Base-by-base conservation (phyloP, 1,140 invertebrate species). In the Aphaenogaster floridana region DNA sequence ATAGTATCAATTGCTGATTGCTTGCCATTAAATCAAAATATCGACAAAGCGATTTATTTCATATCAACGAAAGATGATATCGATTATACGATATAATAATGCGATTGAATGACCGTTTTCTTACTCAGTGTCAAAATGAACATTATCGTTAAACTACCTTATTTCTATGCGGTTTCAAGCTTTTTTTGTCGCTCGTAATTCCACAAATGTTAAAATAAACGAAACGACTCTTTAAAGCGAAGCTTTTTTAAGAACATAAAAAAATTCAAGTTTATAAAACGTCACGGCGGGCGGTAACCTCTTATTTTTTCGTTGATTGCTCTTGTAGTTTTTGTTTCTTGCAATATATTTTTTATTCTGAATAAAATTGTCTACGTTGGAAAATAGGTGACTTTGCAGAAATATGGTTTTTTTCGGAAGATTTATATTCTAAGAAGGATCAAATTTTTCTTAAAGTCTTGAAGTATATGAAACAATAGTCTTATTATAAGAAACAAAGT, bases 11-110 rank as follows among this genome's bases (percentile, higher is more conserved):
- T 45, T 68, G 42, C 11, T 83, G 61, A 74, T 28, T 45, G 52
- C 34, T 57, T 57, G 61, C 9, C 36, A 39, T 77, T 76, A 61
- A 45, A 68, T 39, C 28, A 36, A 54, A 59, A 59, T 74, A 76
- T 84, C 28, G 42, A 17, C 54, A 6, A 48, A 74, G 34, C 13
- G 13, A 74, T 84, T 74, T 76, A 76, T 76, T 74, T 76, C 36
- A 50, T 74, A 50, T 84, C 8, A 61, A 61, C 17, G 78, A 42
- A 36, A 50, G 13, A 13, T 5, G 63, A 48, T 50, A 54, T 68
- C 4, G 63, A 80, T 52, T 50, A 39, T 50, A 21, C 9, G 28
- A 21, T 8, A n/a, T 52, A 13, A 2, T 34, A 28, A 80, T 81
- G 34, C 21, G 28, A 61, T 36, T 48, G 17, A 71, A 34, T 52